Evolutionary conservation across 2,113 vertebrate genomes (phyloP), one percentile per base, ranked within the genome.

Genomic region (Geococcyx californianus): DNA sequence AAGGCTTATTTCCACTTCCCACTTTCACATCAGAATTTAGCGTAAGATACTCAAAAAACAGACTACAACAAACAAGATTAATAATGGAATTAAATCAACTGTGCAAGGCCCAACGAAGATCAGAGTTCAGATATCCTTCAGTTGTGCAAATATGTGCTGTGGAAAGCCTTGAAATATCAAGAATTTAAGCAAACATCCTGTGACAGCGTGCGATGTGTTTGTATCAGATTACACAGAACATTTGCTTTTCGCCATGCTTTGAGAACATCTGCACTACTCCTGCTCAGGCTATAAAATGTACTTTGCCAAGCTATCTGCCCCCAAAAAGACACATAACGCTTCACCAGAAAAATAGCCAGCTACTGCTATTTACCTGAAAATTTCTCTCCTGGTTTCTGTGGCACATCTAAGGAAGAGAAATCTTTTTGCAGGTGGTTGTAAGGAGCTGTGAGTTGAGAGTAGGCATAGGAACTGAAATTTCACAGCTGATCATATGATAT

Each of bases 181-280:
- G 58, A 76, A 64, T 79, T 96, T 84, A 87, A 79, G 74, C 82
- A 95, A 95, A 90, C 78, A 76, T 56, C 49, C 51, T 60, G 34
- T 75, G 38, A 56, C 24, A 87, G 34, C 3, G 2, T 82, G 69
- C 51, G 56, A 52, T 89, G 60, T 58, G 21, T 87, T 91, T 91
- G 87, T 40, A 79, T 68, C 74, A 52, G 78, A 78, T 94, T 87
- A 87, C 4, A 2, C 33, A 82, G 62, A 79, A 87, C 58, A 82
- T 95, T 96, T 95, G 11, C 60, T 91, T 87, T 93, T 87, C 81
- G 17, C 36, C 76, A 69, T 70, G 64, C 52, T 95, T 42, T 68
- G 34, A 91, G 74, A 87, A 36, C 19, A 78, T 21, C 69, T 89
- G 62, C 45, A 14, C 45, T 49, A 29, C 36, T 83, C 20, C 49